Base-by-base conservation (phyloP, 2,113 vertebrate genomes). In the Phaethornis superciliosus region DNA sequence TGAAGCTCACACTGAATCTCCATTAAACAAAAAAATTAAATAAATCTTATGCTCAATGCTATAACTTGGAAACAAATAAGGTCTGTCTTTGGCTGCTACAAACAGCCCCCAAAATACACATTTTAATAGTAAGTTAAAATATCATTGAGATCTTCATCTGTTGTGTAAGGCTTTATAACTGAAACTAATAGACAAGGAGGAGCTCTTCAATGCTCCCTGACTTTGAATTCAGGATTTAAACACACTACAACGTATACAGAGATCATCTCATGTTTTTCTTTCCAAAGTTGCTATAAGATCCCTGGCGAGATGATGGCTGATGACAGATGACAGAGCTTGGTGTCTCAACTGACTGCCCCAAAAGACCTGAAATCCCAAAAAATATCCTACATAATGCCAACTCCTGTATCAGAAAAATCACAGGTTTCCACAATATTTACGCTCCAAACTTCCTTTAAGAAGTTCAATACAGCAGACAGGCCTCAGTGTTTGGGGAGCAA, bases 281-380 rank as follows among this genome's bases (percentile, higher is more conserved):
- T 96, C 91, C 88, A 85, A 97, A 97, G 85, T 89, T 65, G 93
- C 89, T 97, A 47, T 65, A 86, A 97, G 95, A 97, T 97, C 97
- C 97, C 97, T 51, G 82, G 93, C 96, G 97, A 98, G 97, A 97
- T 93, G 96, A 98, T 90, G 94, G 97, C 91, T 97, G 97, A 98
- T 96, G 97, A 97, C 96, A 98, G 96, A 98, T 95, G 95, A 96
- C 90, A 97, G 94, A 94, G 80, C 96, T 95, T 95, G 85, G 84
- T 97, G 90, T 96, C 86, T 97, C 96, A 97, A 96, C 72, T 94
- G 95, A 97, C 88, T 97, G 96, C 89, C 96, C 86, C 51, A 80
- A 97, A 96, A 97, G 95, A 93, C 86, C 44, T 87, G 46, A 96
- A 94, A 96, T 95, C 13, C 96, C 93, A 95, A 96, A 90, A 82